Evolutionary conservation across 2,888 invertebrate species (phyloP), one percentile per base, ranked within the genome.

Genomic region (Chrysodeixis includens): DNA sequence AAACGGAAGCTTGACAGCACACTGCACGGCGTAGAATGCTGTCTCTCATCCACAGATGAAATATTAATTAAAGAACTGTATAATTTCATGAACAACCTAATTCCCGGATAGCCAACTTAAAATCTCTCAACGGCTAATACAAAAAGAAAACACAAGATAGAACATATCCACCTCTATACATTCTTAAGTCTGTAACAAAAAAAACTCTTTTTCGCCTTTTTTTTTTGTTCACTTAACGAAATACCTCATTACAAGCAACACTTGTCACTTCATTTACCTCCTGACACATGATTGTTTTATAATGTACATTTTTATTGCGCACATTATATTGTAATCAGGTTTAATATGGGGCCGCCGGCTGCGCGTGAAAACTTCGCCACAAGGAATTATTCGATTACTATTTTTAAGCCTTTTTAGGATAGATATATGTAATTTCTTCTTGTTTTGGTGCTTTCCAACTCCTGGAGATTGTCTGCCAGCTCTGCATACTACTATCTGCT

Each of bases 271-370:
- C 79, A 79, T 83, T 71, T 78, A 58, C 49, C 46, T 32, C 46
- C 46, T 49, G 59, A 51, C 59, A 66, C 72, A 67, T 83, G 85
- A 86, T 87, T 85, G 82, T 82, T 83, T 86, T 86, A 77, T 86
- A 87, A 87, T 87, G 82, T 65, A 35, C 68, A 79, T 78, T 79
- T 79, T 85, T 84, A 79, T 82, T 58, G 62, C 74, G 56, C 58
- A 54, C 67, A 76, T 72, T 73, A 73, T 71, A 71, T 71, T 71
- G 62, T 72, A 71, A 70, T 70, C 63, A 74, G 46, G 56, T 22
- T 51, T 55, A 16, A 32, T 51, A 26, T 56, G 16, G 65, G 74
- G 53, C 69, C 77, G 63, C 57, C 56, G 61, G 65, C 61, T 59
- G 56, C 40, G 66, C 62, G 55, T 30, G 63, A 54, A 49, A 62